Evolutionary conservation across 2,113 vertebrate genomes (phyloP), one percentile per base, ranked within the genome.

Genomic region (Acanthisitta chloris): DNA sequence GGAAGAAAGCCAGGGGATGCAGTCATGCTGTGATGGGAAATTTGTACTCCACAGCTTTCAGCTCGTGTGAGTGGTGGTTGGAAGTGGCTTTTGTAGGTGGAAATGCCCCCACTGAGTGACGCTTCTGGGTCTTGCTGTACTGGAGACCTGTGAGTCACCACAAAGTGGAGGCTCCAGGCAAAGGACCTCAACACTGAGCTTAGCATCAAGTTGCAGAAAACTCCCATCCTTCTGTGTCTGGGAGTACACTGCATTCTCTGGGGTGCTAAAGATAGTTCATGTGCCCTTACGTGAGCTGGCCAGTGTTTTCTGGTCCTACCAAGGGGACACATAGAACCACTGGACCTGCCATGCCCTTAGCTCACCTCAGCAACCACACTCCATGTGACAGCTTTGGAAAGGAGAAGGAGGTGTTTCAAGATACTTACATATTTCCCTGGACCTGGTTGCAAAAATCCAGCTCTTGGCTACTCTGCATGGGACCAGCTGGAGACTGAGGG

Each of bases 1-100:
- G 85, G 66, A 82, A 80, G 45, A 58, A 21, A 61, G 92, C 90
- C 91, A 94, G 78, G 73, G 69, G 65, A 95, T 94, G 93, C 43
- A 24, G 90, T 91, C 90, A 91, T 67, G 54, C 66, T 49, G 8
- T 0, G 5, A 49, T 70, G 78, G 43, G 48, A 79, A 45, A n/a
- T 55, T 14, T n/a, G 58, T 29, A 20, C 17, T 45, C 28, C 21
- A 36, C 42, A 24, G 31, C 17, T n/a, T 76, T 51, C 17, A 4
- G 69, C 11, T 40, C 0, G 0, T 0, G 2, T 36, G 17, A 65
- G 14, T 55, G 52, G 31, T 46, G 52, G 29, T 17, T 20, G 24
- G 48, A 49, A 6, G 48, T 26, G 78, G 18, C 18, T 91, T 73
- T 55, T 79, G 1, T 1, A 31, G 36, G 51, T 48, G n/a, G 31